phyloP scores from a whole-genome alignment of 2,888 invertebrate species.

The Spatulosminthurus flaviceps region DNA sequence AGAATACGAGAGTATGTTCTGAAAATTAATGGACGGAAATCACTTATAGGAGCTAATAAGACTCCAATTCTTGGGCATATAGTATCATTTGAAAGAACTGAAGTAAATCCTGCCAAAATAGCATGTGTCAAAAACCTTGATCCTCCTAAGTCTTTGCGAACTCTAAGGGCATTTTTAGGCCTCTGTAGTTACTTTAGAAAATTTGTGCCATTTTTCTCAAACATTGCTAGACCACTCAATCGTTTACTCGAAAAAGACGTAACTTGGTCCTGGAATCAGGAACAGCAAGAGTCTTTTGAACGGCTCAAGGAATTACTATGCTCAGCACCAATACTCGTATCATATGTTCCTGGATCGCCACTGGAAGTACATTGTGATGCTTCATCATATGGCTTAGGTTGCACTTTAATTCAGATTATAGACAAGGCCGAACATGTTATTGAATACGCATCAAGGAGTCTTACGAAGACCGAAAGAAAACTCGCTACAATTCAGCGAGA shows the following conservation, averaged over 20 bases:
- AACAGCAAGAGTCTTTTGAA: slow-evolving; percentile 29
- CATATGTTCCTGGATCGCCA: slow-evolving; percentile 23
- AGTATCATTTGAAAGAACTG: slow-evolving; percentile 61
- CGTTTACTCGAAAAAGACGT: slow-evolving; percentile 25
- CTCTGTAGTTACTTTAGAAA: slow-evolving; percentile 48
- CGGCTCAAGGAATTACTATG: background rate
- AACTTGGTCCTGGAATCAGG: background rate
- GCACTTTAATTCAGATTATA: slow-evolving; percentile 60
- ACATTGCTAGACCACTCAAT: slow-evolving; percentile 25
- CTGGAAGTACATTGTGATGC: background rate
- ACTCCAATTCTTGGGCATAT: slow-evolving; percentile 64
- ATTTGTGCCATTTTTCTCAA: slow-evolving; percentile 44
- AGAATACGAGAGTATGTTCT: background rate
- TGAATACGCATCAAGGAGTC: too few relatives aligned
- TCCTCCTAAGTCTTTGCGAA: slow-evolving; percentile 36
- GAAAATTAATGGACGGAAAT: slow-evolving; percentile 43
- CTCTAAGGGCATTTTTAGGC: slow-evolving; percentile 51
- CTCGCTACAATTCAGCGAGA: slow-evolving; percentile 65
- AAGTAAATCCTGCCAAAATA: slow-evolving; percentile 47
- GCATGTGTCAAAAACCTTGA: slow-evolving; percentile 42
- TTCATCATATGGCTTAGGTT: slow-evolving; percentile 12
- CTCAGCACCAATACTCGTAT: background rate
- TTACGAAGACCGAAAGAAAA: slow-evolving; percentile 64
- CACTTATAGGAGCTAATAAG: slow-evolving; percentile 63
- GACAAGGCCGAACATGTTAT: too few relatives aligned